Evolutionary conservation across 2,797 vertebrate species (phyloP).

Genomic region (Enteromius treurensis): DNA sequence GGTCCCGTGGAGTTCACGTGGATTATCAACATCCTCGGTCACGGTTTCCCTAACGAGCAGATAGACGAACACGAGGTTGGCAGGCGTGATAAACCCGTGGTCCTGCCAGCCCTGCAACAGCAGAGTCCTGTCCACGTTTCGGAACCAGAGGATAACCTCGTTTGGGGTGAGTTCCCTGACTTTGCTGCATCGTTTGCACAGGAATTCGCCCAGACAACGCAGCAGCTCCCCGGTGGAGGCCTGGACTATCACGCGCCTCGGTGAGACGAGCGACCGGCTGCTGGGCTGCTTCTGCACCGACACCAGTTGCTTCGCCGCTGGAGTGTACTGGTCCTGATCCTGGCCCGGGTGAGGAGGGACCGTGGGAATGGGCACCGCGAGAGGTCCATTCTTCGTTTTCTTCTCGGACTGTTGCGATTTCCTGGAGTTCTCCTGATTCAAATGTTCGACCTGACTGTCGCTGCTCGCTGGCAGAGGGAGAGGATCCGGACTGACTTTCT

Average conservation of each 20-base stretch:
- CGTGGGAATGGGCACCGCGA: conserved; percentile 78
- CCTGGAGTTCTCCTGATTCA: conserved; percentile 74
- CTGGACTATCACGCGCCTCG: conserved; percentile 90
- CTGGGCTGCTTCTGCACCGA: conserved; percentile 76
- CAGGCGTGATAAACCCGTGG: conserved; percentile 95
- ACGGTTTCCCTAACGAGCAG: conserved; percentile 91
- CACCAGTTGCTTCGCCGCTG: conserved; percentile 62
- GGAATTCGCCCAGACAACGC: conserved; percentile 91
- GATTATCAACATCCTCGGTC: conserved; percentile 81
- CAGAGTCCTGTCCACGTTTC: conserved; percentile 93
- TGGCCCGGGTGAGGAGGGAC: conserved; percentile 67
- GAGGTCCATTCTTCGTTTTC: conserved; percentile 77
- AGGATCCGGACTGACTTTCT: conserved; percentile 75
- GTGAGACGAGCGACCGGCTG: conserved; percentile 77
- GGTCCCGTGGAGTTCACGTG: conserved; percentile 88
- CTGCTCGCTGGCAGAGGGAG: conserved; percentile 64
- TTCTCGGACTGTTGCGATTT: conserved; percentile 79
- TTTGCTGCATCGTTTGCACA: conserved; percentile 91
- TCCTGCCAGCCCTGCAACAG: conserved; percentile 98
- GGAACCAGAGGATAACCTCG: conserved; percentile 94
- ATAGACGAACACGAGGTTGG: conserved; percentile 97
- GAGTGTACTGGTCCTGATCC: conserved; percentile 42
- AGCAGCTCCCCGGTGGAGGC: conserved; percentile 96
- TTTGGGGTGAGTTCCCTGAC: conserved; percentile 88
- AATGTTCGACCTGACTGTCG: conserved; percentile 74